Percentiles rank a stretch among this genome's conserved stretches.
Conservation (phyloP, 2,113 vertebrate species). For the Heteronetta atricapilla region DNA sequence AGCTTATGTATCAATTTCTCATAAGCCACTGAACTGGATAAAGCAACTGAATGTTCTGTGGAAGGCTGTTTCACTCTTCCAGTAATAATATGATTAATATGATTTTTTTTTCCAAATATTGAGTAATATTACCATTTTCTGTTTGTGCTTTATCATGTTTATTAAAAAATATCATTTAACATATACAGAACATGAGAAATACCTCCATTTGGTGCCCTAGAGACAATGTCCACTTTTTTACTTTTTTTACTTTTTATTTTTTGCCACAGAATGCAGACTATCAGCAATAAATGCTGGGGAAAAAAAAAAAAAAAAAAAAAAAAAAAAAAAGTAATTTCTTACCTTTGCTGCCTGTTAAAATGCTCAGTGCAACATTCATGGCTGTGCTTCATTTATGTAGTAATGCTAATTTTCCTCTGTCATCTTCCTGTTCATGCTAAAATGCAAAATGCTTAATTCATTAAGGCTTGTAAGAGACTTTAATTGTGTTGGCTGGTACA, state of each 20-base stretch:
- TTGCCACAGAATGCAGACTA: neutral
- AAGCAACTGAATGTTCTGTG: neutral
- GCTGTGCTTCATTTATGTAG: neutral
- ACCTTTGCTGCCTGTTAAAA: neutral
- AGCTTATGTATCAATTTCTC: slow-evolving; percentile 11
- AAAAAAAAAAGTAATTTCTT: neutral
- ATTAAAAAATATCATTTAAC: neutral
- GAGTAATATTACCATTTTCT: neutral
- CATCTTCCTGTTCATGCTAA: neutral
- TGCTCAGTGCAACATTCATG: neutral
- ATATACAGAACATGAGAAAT: neutral
- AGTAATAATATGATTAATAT: neutral
- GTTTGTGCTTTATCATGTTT: neutral
- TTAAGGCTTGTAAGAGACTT: neutral
- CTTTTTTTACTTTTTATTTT: neutral
- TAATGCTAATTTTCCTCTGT: slow-evolving; percentile 38
- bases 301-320: slow-evolving; percentile 24
- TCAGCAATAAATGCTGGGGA: neutral
- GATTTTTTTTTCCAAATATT: neutral
- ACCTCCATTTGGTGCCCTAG: neutral
- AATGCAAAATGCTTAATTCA: slow-evolving; percentile 48
- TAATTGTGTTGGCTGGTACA: neutral
- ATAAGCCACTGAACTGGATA: slow-evolving; percentile 33
- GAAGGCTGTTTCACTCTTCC: neutral
- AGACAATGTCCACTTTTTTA: neutral